A percentile compares a stretch with the other conserved stretches of the same genome.
phyloP scores from a whole-genome alignment of 2,888 invertebrate species.

The Lasioglossum malachurum region DNA sequence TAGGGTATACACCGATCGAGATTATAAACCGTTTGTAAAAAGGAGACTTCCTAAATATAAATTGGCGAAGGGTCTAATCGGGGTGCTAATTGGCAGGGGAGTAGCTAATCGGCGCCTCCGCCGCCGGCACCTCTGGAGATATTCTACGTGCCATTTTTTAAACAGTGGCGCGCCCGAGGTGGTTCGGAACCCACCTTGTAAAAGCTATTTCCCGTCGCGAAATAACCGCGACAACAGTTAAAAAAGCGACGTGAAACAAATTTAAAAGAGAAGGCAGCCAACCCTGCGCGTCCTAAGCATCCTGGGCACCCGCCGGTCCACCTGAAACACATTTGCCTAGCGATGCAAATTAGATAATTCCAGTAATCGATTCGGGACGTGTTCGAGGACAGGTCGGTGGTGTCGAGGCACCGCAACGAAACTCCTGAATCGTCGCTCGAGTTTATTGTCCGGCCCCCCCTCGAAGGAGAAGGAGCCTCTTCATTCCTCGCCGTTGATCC shows the following conservation, averaged over 20 bases:
- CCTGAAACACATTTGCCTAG: not conserved
- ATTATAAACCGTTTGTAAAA: not conserved
- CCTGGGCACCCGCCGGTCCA: not conserved
- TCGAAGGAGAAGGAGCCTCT: not conserved
- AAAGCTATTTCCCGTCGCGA: too few species aligned
- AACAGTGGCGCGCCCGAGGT: too few species aligned
- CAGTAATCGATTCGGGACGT: not conserved
- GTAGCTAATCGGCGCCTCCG: not conserved
- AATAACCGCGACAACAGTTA: too few species aligned
- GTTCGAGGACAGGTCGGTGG: not conserved
- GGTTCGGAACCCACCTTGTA: too few species aligned
- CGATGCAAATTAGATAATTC: not conserved
- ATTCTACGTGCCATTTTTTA: too few species aligned
- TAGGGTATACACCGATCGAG: not conserved
- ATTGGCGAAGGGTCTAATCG: not conserved
- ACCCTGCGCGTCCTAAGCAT: not conserved
- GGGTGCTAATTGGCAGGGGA: not conserved
- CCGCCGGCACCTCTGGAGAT: too few species aligned
- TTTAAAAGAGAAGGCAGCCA: not conserved
- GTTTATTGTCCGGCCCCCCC: slow-evolving; percentile 24
- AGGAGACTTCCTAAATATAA: not conserved
- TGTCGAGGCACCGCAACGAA: not conserved
- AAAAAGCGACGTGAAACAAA: too few species aligned
- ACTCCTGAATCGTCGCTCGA: slow-evolving; percentile 28
- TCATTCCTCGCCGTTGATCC: slow-evolving; percentile 81